Evolutionary conservation across 2,797 vertebrate species (phyloP).

Genomic region (Acanthiza pusilla): DNA sequence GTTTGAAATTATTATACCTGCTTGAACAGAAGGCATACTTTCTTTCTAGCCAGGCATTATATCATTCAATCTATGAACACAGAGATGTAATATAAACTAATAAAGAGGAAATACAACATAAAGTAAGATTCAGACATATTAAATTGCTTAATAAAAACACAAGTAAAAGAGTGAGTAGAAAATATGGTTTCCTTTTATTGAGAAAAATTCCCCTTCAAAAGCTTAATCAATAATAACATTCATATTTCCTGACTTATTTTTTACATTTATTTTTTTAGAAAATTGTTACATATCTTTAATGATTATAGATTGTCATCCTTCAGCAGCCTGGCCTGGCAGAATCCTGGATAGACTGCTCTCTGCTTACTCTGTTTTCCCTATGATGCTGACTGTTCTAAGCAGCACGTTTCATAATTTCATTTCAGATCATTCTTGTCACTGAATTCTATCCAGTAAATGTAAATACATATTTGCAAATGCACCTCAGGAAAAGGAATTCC

Average conservation of each 20-base stretch:
- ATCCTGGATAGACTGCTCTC: background rate
- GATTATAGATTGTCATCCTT: slow-evolving; percentile 4
- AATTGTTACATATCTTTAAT: slow-evolving; percentile 34
- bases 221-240: slow-evolving; percentile 62
- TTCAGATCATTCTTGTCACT: slow-evolving; percentile 30
- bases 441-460: slow-evolving; percentile 6
- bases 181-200: slow-evolving; percentile 58
- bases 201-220: slow-evolving; percentile 47
- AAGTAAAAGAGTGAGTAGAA: slow-evolving; percentile 21
- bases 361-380: background rate
- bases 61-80: slow-evolving; percentile 55
- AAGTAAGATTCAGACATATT: slow-evolving; percentile 65
- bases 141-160: slow-evolving; percentile 69
- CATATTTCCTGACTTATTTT: slow-evolving; percentile 16
- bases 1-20: slow-evolving; percentile 54
- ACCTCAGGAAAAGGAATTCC: slow-evolving; percentile 21
- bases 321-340: background rate
- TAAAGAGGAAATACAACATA: slow-evolving; percentile 67
- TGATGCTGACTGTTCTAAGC: background rate
- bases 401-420: background rate
- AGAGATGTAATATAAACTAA: slow-evolving; percentile 68
- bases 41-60: slow-evolving; percentile 58
- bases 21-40: slow-evolving; percentile 59
- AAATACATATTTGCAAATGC: slow-evolving; percentile 24
- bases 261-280: background rate